Evolutionary conservation across 2,797 vertebrate species (phyloP).

Genomic region (Phrynocephalus vlangalii): DNA sequence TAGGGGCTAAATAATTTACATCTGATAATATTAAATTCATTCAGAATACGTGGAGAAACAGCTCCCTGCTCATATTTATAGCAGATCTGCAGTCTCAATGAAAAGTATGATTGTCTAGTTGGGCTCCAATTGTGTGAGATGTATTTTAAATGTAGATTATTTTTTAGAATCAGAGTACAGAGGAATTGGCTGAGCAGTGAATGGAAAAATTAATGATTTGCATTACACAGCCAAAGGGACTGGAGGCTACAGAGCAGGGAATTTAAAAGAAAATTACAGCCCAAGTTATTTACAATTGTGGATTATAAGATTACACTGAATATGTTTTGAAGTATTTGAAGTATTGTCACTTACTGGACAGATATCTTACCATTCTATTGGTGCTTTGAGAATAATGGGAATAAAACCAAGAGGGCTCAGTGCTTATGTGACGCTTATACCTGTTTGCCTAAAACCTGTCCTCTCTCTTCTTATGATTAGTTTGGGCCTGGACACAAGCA

Average conservation of each 20-base stretch:
- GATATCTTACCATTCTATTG: constrained; percentile 27
- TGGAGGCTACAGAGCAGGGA: constrained; percentile 36
- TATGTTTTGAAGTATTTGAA: neutral
- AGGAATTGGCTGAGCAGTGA: constrained; percentile 64
- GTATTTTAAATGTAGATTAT: constrained; percentile 71
- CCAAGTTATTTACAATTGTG: neutral
- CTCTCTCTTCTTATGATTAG: constrained; percentile 7
- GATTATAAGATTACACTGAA: neutral
- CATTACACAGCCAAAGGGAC: constrained; percentile 57
- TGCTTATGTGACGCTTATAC: neutral
- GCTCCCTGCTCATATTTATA: constrained; percentile 44
- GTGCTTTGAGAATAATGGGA: neutral
- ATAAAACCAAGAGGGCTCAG: neutral
- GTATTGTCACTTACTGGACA: constrained; percentile 14
- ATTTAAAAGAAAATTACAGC: constrained; percentile 37
- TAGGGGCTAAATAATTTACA: constrained; percentile 33
- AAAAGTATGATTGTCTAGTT: constrained; percentile 64
- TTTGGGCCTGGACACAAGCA: neutral
- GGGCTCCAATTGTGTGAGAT: constrained; percentile 65
- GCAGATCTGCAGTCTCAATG: constrained; percentile 55
- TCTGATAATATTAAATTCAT: constrained; percentile 53
- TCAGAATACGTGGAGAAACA: constrained; percentile 44
- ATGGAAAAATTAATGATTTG: constrained; percentile 72
- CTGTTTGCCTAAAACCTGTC: neutral
- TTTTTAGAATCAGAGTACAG: constrained; percentile 67